phyloP scores from a whole-genome alignment of 2,797 vertebrate species.

The Smutsia temminckii region DNA sequence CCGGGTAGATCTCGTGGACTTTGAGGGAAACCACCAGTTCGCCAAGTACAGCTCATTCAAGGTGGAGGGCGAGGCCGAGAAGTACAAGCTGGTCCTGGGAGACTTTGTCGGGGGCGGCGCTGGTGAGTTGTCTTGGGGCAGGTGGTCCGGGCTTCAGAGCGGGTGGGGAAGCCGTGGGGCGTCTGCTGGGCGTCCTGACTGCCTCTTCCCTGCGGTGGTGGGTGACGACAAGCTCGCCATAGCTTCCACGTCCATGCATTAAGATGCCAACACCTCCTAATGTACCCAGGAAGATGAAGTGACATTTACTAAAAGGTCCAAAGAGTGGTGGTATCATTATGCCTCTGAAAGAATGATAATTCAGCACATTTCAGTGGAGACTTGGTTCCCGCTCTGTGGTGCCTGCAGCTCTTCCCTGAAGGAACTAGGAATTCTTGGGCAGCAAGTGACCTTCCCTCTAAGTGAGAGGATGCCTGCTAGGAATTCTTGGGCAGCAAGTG shows the following conservation, averaged over 20 bases:
- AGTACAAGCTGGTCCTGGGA: conserved; percentile 80
- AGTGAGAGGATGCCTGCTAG: background rate
- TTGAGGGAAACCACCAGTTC: conserved; percentile 70
- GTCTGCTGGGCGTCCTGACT: accelerated
- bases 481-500: background rate
- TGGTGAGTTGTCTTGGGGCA: background rate
- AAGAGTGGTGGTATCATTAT: accelerated
- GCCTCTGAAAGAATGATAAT: accelerated
- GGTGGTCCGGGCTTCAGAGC: accelerated
- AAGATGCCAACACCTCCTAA: accelerated
- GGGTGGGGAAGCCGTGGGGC: no score
- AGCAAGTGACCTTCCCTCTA: background rate
- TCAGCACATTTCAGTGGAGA: no score
- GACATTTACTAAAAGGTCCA: background rate
- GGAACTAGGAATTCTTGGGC: background rate
- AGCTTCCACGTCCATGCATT: accelerated
- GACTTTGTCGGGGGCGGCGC: conserved; percentile 61
- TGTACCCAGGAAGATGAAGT: accelerated
- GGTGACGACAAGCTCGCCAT: no score
- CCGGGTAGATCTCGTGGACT: conserved; percentile 79
- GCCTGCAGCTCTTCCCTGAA: background rate
- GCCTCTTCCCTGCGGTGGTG: accelerated
- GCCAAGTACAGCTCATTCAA: conserved; percentile 80
- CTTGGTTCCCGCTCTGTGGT: accelerated
- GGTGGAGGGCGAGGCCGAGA: conserved; percentile 73